A percentile compares a stretch with the other conserved stretches of the same genome.
These are phyloP conservation scores for Pandemis corylana DNA, from an alignment of 2,888 invertebrate genomes.

Conservation along the genomic window DNA sequence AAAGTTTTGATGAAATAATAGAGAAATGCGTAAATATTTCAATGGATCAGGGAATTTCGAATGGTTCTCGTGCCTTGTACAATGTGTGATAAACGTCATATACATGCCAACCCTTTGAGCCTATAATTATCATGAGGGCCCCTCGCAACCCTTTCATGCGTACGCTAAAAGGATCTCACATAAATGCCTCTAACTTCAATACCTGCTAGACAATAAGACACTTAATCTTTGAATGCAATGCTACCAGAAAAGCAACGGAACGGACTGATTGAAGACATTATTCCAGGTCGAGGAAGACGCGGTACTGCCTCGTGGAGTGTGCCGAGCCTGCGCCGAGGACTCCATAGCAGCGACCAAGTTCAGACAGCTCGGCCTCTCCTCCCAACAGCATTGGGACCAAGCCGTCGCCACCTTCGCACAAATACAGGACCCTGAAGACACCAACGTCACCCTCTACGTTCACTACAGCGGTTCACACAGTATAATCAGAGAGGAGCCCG, in stretches of 20 bases:
- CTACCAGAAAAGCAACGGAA: constrained; percentile 47
- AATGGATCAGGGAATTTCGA: too few relatives aligned
- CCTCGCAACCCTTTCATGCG: too few relatives aligned
- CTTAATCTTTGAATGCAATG: background rate
- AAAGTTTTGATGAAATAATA: too few relatives aligned
- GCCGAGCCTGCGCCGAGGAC: constrained; percentile 63
- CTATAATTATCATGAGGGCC: too few relatives aligned
- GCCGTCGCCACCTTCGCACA: constrained; percentile 52
- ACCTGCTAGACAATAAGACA: too few relatives aligned
- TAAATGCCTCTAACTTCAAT: too few relatives aligned
- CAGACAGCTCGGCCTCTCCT: constrained; percentile 59
- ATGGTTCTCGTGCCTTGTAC: too few relatives aligned
- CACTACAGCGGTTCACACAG: constrained; percentile 54
- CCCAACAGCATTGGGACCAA: constrained; percentile 61
- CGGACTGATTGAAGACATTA: constrained; percentile 72
- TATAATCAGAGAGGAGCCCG: constrained; percentile 53
- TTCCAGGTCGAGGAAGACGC: constrained; percentile 74
- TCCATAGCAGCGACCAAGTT: constrained; percentile 60
- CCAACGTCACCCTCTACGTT: constrained; percentile 61
- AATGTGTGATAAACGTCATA: too few relatives aligned
- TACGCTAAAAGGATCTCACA: too few relatives aligned
- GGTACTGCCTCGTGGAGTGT: constrained; percentile 65
- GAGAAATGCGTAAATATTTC: too few relatives aligned
- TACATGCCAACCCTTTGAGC: too few relatives aligned
- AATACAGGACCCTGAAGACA: constrained; percentile 48